A percentile compares a stretch with the other conserved stretches of the same genome.
Conservation (phyloP, 2,797 vertebrate genomes). For the Thaleichthys pacificus region DNA sequence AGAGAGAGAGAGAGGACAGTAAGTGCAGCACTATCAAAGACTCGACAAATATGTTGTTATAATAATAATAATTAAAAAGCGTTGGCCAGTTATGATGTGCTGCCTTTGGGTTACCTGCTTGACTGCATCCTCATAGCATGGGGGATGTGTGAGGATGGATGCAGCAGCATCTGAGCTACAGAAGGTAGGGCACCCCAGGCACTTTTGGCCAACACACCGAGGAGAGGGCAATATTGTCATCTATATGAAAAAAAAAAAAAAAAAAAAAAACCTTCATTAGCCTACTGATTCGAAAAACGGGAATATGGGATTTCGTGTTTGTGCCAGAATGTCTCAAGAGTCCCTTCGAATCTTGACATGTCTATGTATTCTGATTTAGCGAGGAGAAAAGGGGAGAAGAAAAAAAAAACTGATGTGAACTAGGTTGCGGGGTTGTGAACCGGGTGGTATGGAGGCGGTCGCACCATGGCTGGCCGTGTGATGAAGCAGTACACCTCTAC, state of each 20-base stretch:
- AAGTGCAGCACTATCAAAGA: slow-evolving; percentile 51
- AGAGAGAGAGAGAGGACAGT: slow-evolving; percentile 30
- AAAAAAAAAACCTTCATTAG: slow-evolving; percentile 45
- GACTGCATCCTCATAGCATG: slow-evolving; percentile 94
- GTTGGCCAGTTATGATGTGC: slow-evolving; percentile 54
- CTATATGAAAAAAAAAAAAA: slow-evolving; percentile 70
- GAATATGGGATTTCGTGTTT: not conserved
- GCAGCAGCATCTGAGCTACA: slow-evolving; percentile 84
- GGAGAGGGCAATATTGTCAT: slow-evolving; percentile 81
- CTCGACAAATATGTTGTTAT: slow-evolving; percentile 21
- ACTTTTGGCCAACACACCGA: slow-evolving; percentile 85
- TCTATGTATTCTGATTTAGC: not conserved
- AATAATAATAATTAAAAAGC: slow-evolving; percentile 4
- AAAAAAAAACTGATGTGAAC: not conserved
- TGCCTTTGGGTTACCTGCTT: slow-evolving; percentile 86
- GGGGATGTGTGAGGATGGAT: slow-evolving; percentile 89
- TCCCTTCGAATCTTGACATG: not conserved
- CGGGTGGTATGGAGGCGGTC: slow-evolving; percentile 26
- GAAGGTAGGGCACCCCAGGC: slow-evolving; percentile 83
- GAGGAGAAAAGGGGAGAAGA: too few species aligned
- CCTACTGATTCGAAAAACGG: slow-evolving; percentile 45
- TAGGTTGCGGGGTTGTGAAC: slow-evolving; percentile 41
- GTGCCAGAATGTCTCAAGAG: slow-evolving; percentile 8
- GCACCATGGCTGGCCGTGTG: slow-evolving; percentile 32
- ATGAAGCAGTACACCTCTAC: slow-evolving; percentile 39